Evolutionary conservation across 2,797 vertebrate species (phyloP).

Genomic region (Brotula barbata): DNA sequence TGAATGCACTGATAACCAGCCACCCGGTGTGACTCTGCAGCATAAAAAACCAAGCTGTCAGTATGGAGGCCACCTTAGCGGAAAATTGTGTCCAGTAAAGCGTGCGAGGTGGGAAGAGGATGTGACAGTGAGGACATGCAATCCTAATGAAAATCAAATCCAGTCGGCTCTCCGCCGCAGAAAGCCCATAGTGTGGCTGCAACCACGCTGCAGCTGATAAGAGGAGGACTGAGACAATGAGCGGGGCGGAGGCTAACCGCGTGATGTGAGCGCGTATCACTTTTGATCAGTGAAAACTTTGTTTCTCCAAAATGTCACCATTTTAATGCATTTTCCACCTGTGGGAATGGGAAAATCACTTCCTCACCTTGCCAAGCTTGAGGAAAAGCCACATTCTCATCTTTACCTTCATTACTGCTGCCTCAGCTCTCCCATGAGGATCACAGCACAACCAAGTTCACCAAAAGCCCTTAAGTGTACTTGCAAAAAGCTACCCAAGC

Average conservation of each 20-base stretch:
- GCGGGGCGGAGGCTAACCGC: slow-evolving; percentile 9
- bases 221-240: slow-evolving; percentile 48
- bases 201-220: slow-evolving; percentile 46
- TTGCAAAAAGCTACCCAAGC: slow-evolving; percentile 52
- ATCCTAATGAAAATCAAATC: slow-evolving; percentile 82
- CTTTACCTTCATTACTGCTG: slow-evolving; percentile 47
- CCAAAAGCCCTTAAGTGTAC: slow-evolving; percentile 57
- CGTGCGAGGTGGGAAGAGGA: slow-evolving; percentile 70
- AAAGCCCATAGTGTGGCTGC: slow-evolving; percentile 32
- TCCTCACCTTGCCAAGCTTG: slow-evolving; percentile 21
- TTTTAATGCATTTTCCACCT: slow-evolving; percentile 6
- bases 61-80: slow-evolving; percentile 63
- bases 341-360: slow-evolving; percentile 38
- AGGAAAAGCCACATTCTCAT: slow-evolving; percentile 36
- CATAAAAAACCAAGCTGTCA: slow-evolving; percentile 67
- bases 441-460: slow-evolving; percentile 36
- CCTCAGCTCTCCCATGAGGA: slow-evolving; percentile 54
- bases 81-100: slow-evolving; percentile 83
- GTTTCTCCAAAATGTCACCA: neutral
- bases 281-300: slow-evolving; percentile 7
- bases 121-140: slow-evolving; percentile 78
- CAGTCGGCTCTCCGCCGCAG: slow-evolving; percentile 57
- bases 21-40: slow-evolving; percentile 61
- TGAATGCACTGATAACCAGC: slow-evolving; percentile 69
- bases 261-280: slow-evolving; percentile 1